These are phyloP conservation scores for Euglossa dilemma DNA, from an alignment of 1,140 invertebrate genomes.

Conservation along the genomic window DNA sequence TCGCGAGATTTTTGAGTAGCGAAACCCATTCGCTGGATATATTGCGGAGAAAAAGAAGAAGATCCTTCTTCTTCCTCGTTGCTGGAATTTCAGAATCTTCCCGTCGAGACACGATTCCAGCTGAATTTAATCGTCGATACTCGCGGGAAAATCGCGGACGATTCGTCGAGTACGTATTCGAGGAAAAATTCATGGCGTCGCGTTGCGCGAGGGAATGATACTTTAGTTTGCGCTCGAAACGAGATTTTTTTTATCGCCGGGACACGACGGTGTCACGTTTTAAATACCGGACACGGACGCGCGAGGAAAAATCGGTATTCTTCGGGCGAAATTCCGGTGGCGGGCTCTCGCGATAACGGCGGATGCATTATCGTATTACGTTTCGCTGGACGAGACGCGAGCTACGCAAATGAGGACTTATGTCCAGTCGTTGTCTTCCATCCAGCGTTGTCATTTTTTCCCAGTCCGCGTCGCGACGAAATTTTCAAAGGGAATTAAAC, in stretches of 20 bases:
- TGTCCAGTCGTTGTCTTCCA: slow-evolving; percentile 5
- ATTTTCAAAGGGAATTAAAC: not conserved
- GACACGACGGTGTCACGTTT: not conserved
- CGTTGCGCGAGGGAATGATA: too few species aligned
- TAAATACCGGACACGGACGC: too few species aligned
- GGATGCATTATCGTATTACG: slow-evolving; percentile 43
- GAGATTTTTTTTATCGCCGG: not conserved
- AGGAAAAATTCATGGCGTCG: too few species aligned
- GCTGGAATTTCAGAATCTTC: not conserved
- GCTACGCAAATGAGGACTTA: slow-evolving; percentile 47
- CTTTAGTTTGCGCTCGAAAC: too few species aligned
- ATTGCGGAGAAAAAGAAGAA: not conserved
- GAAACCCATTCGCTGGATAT: not conserved
- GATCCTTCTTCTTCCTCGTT: not conserved
- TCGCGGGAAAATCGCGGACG: too few species aligned
- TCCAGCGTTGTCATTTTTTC: slow-evolving; percentile 14
- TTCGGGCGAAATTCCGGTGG: not conserved
- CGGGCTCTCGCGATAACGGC: slow-evolving; percentile 16
- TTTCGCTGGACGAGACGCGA: slow-evolving; percentile 34
- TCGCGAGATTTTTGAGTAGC: slow-evolving; percentile 1
- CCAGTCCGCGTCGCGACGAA: not conserved
- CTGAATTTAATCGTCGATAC: too few species aligned
- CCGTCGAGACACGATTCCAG: too few species aligned
- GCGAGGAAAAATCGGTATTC: slow-evolving; percentile 1
- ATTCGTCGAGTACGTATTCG: too few species aligned